Evolutionary conservation across 1,140 invertebrate species (phyloP).

Genomic region (Pomacea maculata): DNA sequence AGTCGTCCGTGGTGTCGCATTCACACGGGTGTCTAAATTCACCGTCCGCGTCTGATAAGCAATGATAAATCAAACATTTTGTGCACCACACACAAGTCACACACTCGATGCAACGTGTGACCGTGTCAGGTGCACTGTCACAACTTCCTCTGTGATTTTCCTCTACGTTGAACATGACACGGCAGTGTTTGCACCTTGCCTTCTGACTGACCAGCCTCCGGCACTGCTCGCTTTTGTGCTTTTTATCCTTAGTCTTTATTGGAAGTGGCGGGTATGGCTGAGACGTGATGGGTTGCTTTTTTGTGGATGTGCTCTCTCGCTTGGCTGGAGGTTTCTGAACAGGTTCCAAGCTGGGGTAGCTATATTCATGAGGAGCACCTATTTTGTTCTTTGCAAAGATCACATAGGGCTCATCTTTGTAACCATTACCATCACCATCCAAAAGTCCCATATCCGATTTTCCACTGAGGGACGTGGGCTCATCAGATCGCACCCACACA

Average conservation of each 20-base stretch:
- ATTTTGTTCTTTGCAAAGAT: slow-evolving; percentile 74
- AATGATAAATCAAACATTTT: slow-evolving; percentile 91
- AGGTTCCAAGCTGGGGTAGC: slow-evolving; percentile 59
- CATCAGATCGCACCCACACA: slow-evolving; percentile 60
- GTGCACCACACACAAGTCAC: slow-evolving; percentile 83
- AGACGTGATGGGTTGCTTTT: slow-evolving; percentile 29
- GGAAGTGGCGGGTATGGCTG: slow-evolving; percentile 51
- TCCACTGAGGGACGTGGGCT: slow-evolving; percentile 47
- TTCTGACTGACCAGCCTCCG: slow-evolving; percentile 38
- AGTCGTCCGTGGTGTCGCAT: slow-evolving; percentile 64
- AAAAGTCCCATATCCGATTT: slow-evolving; percentile 55
- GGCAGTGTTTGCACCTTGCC: slow-evolving; percentile 67
- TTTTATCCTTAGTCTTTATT: slow-evolving; percentile 43
- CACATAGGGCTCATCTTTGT: slow-evolving; percentile 78
- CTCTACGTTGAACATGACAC: slow-evolving; percentile 72
- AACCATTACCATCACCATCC: slow-evolving; percentile 39
- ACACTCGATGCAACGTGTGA: slow-evolving; percentile 81
- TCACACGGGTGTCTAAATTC: slow-evolving; percentile 68
- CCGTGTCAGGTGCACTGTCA: slow-evolving; percentile 87
- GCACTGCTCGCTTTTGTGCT: slow-evolving; percentile 24
- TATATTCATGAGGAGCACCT: slow-evolving; percentile 55
- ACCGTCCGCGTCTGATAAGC: slow-evolving; percentile 79
- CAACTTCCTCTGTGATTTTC: slow-evolving; percentile 85
- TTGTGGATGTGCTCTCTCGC: slow-evolving; percentile 46
- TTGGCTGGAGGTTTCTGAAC: slow-evolving; percentile 52